Conservation (phyloP, 2,888 invertebrate species). For the Xanthia togata region DNA sequence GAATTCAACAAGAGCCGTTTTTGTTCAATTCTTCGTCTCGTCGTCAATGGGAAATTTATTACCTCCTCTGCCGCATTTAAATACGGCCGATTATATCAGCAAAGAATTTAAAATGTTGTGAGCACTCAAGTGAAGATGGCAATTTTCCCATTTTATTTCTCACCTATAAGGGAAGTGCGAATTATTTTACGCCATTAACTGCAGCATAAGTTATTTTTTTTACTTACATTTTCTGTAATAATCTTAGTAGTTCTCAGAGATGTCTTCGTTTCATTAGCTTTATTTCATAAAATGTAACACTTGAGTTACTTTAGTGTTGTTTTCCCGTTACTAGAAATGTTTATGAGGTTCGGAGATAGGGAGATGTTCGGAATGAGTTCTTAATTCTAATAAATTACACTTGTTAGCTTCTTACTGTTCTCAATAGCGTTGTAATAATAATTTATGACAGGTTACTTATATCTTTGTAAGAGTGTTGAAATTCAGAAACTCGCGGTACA, state of each 20-base stretch:
- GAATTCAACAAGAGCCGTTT: slow-evolving; percentile 88
- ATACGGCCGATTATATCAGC: slow-evolving; percentile 86
- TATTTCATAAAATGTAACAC: slow-evolving; percentile 52
- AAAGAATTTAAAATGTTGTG: slow-evolving; percentile 82
- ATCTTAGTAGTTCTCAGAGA: slow-evolving; percentile 10
- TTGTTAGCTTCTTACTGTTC: slow-evolving; percentile 60
- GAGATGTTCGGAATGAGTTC: slow-evolving; percentile 55
- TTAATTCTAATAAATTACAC: slow-evolving; percentile 65
- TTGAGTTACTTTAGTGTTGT: slow-evolving; percentile 42
- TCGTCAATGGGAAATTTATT: slow-evolving; percentile 89
- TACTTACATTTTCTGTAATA: slow-evolving; percentile 17
- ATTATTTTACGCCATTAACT: slow-evolving; percentile 71
- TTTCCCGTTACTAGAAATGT: slow-evolving; percentile 53
- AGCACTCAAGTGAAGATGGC: slow-evolving; percentile 80
- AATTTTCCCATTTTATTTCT: slow-evolving; percentile 79
- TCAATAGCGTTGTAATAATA: slow-evolving; percentile 59
- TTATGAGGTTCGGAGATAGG: slow-evolving; percentile 51
- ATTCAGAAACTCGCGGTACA: slow-evolving; percentile 66
- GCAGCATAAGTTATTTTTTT: slow-evolving; percentile 31
- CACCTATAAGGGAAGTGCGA: slow-evolving; percentile 70
- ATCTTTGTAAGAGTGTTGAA: slow-evolving; percentile 53
- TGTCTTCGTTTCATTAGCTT: slow-evolving; percentile 10
- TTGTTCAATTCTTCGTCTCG: slow-evolving; percentile 89
- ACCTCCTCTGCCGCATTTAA: slow-evolving; percentile 86
- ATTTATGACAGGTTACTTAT: slow-evolving; percentile 60